Evolutionary conservation across 2,113 vertebrate species (phyloP), one percentile per base, ranked within the genome.

Genomic region (Crypturellus undulatus): DNA sequence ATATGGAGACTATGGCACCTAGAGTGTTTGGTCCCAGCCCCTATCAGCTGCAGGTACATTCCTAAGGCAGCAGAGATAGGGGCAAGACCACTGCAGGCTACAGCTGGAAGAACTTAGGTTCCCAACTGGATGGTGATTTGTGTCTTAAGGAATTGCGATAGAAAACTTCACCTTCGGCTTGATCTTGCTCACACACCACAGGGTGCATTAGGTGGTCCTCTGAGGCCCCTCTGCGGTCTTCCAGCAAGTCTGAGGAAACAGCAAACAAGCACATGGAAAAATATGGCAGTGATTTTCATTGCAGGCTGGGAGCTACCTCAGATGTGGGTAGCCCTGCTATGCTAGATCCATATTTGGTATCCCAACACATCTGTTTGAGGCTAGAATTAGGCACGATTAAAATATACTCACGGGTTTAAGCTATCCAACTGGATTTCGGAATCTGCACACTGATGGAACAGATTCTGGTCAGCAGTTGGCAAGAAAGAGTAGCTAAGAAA

Each of bases 101-200:
- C 63, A 89, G 82, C 32, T 65, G 63, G 36, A 84, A 71, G 42
- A 96, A 79, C 43, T 45, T 10, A 75, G n/a, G 59, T 45, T 95
- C 84, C 73, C 83, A 87, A 20, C 17, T 26, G 70, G 32, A 75
- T 93, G 58, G 36, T 88, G 92, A 90, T 71, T 47, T 75, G 45
- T 45, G 26, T 24, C 56, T 45, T 69, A 36, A 59, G 75, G 69
- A 84, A 40, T 58, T 59, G 62, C 32, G 24, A 54, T 21, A 47
- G 6, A 68, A 71, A 84, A 76, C 92, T 64, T 95, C 96, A 98
- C 98, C 98, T 93, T 87, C 36, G 10, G 91, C 76, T 90, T 95
- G 87, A 63, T 97, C 96, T 95, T 97, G 94, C 51, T 97, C 93
- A 78, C 83, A 91, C 4, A 20, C 30, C 63, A 88, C 71, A 75